Base-by-base conservation (phyloP, 2,888 invertebrate species). In the Prenolepis imparis region DNA sequence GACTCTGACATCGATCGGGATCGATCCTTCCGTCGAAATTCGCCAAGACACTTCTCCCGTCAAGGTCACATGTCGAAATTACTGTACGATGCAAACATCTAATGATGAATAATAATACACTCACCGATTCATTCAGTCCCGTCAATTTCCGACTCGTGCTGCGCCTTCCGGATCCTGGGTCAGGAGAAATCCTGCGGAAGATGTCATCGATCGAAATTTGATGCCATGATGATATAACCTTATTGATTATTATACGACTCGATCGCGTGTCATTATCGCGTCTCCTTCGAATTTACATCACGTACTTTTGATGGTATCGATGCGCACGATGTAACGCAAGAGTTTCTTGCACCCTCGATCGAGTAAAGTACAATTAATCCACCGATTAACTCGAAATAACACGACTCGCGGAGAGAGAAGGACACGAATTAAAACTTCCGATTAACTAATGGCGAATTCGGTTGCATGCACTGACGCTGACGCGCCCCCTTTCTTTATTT, bases 221-320 rank as follows among this genome's bases (percentile, higher is more conserved):
- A 52, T 52, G n/a, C n/a, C n/a, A n/a, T n/a, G 52, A 52, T n/a
- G 8, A 52, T 52, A 52, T 52, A 52, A n/a, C 52, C 52, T 52
- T 52, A 4, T 18, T n/a, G 52, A n/a, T n/a, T n/a, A n/a, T 3
- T n/a, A 28, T 28, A 52, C 48, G 48, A n/a, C n/a, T 2, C 52
- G 52, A n/a, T 52, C 48, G 48, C 48, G 18, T 52, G n/a, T 8
- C 8, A n/a, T n/a, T 18, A 2, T 52, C n/a, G n/a, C n/a, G n/a
- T n/a, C n/a, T 52, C n/a, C n/a, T n/a, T 52, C 52, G n/a, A 52
- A n/a, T 52, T 52, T 8, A n/a, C 2, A 8, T 52, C 52, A 8
- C 8, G 52, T 15, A 52, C 2, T 8, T n/a, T 48, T 52, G 18
- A 48, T 15, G 8, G n/a, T n/a, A n/a, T 52, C 52, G n/a, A 52